These are phyloP conservation scores for Cryptosula pallasiana DNA, from an alignment of 2,888 invertebrate genomes.

Conservation along the genomic window DNA sequence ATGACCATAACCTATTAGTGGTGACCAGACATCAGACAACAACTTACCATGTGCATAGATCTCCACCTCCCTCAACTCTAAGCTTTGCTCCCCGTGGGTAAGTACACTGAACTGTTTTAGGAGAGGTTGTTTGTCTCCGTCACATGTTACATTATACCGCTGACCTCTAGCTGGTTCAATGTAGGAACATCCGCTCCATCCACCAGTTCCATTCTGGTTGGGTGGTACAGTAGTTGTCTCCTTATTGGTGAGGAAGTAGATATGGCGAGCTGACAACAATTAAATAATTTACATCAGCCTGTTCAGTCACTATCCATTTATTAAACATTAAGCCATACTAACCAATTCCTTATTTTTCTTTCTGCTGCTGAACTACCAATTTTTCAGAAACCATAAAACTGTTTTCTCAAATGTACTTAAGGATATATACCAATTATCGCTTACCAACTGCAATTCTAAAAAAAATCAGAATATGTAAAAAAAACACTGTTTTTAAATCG, in stretches of 20 bases:
- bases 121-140: background rate
- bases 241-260: background rate
- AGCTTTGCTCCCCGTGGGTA: background rate
- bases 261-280: background rate
- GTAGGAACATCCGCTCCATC: background rate
- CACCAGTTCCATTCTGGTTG: background rate
- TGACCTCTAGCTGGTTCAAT: background rate
- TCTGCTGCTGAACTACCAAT: background rate
- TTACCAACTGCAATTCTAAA: background rate
- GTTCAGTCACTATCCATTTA: background rate
- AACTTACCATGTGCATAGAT: background rate
- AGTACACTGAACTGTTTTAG: background rate
- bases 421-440: too few relatives aligned
- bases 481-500: too few relatives aligned
- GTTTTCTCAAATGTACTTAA: too few relatives aligned
- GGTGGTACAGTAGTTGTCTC: background rate
- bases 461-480: background rate
- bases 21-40: too few relatives aligned
- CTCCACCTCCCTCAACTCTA: background rate
- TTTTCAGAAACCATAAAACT: background rate
- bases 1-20: too few relatives aligned
- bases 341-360: too few relatives aligned
- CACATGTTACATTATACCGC: background rate
- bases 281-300: too few relatives aligned
- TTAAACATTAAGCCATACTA: background rate